Base-by-base conservation (phyloP, 2,113 vertebrate genomes). In the Chunga burmeisteri region DNA sequence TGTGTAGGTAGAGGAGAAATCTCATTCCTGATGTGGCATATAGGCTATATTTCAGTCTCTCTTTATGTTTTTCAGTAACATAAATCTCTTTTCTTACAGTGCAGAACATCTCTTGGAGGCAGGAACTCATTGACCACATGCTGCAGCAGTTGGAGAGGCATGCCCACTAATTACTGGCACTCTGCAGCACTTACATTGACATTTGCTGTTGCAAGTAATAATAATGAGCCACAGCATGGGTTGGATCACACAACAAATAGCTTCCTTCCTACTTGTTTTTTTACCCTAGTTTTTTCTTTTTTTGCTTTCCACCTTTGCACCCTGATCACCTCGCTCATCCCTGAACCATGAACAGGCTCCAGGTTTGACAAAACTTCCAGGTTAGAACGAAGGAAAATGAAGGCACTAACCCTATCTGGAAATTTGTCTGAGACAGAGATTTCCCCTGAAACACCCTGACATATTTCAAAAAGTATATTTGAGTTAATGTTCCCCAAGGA, bases 61-160 rank as follows among this genome's bases (percentile, higher is more conserved):
- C 83, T 92, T 90, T 83, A 67, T 81, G 83, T 74, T 94, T 96
- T 79, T 96, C 92, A 52, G 78, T 52, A 87, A 62, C 42, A 86
- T 96, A 95, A 95, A 96, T 97, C 67, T 89, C 55, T 72, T 75
- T 83, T 79, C 85, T 84, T 92, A 68, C 74, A 88, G 85, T 61
- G 71, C 81, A 94, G 91, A 93, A 78, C 80, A 93, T 95, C 66
- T 95, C 96, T 96, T 55, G 78, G 85, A 96, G 96, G 83, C 94
- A 97, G 78, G 83, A 96, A 91, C 80, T 93, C 91, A 95, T 89
- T 97, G 96, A 93, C 94, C 96, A 96, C 91, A 97, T 96, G 91
- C 95, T 96, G 93, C 82, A 97, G 94, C 96, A 93, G 85, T 92
- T 86, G 94, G 93, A 91, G 82, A 89, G 70, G 62, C 82, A 88